Percentiles rank a stretch among this genome's conserved stretches.
Evolutionary conservation across 2,888 invertebrate genomes (phyloP).

Genomic region (Sialis fuliginosa): DNA sequence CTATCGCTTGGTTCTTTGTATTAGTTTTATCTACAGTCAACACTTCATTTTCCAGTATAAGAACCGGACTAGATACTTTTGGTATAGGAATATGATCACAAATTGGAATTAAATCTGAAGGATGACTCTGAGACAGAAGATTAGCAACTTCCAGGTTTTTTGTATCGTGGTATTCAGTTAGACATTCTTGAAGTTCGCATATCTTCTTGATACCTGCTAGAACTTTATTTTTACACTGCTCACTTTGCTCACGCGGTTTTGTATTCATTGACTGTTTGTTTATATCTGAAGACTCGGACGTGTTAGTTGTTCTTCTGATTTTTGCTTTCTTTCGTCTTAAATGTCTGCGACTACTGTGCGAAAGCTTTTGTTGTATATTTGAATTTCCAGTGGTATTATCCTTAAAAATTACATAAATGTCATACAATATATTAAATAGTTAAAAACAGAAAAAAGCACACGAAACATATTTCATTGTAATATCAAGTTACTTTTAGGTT

Average conservation of each 20-base stretch:
- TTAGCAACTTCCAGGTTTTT: background rate
- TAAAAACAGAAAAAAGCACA: too few relatives aligned
- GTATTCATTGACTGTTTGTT: background rate
- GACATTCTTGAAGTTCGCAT: background rate
- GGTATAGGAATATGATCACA: too few relatives aligned
- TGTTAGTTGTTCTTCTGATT: background rate
- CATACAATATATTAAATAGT: too few relatives aligned
- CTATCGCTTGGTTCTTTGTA: too few relatives aligned
- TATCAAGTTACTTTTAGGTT: too few relatives aligned
- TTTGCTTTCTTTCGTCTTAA: background rate
- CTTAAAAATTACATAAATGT: too few relatives aligned
- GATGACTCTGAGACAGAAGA: background rate
- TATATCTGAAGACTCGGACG: background rate
- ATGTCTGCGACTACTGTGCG: background rate
- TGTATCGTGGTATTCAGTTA: background rate
- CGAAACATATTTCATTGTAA: too few relatives aligned
- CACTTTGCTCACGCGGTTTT: background rate
- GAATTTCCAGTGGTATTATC: too few relatives aligned
- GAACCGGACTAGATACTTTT: too few relatives aligned
- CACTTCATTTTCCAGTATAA: too few relatives aligned
- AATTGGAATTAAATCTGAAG: background rate
- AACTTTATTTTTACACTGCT: background rate
- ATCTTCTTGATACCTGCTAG: background rate
- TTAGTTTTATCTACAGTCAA: too few relatives aligned
- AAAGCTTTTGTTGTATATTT: background rate